Evolutionary conservation across 2,797 vertebrate genomes (phyloP).

Genomic region (Rhinatrema bivittatum): DNA sequence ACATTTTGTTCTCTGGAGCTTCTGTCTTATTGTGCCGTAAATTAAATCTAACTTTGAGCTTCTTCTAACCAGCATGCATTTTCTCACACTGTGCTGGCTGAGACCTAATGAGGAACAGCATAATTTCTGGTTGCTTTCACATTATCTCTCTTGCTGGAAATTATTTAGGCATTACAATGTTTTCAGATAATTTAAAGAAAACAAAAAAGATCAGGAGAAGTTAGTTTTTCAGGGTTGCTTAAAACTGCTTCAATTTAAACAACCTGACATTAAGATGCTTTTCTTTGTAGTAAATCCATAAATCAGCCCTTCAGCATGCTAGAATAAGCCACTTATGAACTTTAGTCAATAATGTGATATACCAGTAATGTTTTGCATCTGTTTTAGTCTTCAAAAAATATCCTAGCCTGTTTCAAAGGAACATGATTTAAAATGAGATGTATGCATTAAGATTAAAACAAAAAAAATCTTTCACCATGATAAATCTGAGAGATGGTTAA

Average conservation of each 20-base stretch:
- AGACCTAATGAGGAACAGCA: constrained; percentile 26
- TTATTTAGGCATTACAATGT: constrained; percentile 22
- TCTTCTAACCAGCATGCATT: not conserved
- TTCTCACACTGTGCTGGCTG: constrained; percentile 14
- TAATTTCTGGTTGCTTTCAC: constrained; percentile 29
- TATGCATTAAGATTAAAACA: constrained; percentile 39
- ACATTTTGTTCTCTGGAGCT: constrained; percentile 21
- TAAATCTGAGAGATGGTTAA: too few species aligned
- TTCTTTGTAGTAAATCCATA: constrained; percentile 30
- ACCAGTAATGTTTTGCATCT: constrained; percentile 30
- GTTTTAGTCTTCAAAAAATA: constrained; percentile 35
- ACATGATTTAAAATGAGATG: constrained; percentile 39
- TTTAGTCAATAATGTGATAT: constrained; percentile 42
- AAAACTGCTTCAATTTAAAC: constrained; percentile 13
- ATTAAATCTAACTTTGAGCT: constrained; percentile 21
- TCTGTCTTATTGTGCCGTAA: constrained; percentile 17
- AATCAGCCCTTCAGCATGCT: constrained; percentile 20
- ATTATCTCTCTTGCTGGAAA: constrained; percentile 17
- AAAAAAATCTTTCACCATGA: constrained; percentile 24
- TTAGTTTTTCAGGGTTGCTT: too few species aligned
- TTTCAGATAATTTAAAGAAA: constrained; percentile 42
- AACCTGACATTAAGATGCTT: constrained; percentile 13
- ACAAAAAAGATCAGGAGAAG: constrained; percentile 28
- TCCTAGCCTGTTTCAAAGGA: constrained; percentile 37
- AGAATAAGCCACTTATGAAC: constrained; percentile 26